Conservation (phyloP, 2,888 invertebrate genomes). For the Cephus spinipes region DNA sequence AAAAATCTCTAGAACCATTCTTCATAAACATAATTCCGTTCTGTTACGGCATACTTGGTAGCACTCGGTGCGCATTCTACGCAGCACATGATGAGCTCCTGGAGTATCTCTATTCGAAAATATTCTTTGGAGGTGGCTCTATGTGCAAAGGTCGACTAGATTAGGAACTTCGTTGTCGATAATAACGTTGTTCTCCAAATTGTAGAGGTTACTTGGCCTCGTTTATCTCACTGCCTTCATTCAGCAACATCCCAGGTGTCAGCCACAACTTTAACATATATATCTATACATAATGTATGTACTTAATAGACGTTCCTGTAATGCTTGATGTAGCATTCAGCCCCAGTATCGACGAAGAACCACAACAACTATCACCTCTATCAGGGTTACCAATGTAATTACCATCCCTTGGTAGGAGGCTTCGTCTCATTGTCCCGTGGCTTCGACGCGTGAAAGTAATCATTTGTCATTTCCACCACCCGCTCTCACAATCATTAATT, state of each 20-base stretch:
- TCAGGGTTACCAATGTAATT: not conserved
- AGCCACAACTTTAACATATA: not conserved
- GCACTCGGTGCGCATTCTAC: not conserved
- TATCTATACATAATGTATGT: not conserved
- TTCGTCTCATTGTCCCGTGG: not conserved
- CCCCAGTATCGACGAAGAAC: not conserved
- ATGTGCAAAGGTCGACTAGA: not conserved
- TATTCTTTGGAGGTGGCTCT: not conserved
- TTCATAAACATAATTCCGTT: not conserved
- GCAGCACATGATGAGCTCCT: not conserved
- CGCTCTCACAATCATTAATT: not conserved
- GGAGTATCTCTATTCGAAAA: not conserved
- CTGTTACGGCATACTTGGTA: not conserved
- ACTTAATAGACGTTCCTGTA: not conserved
- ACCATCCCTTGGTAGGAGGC: not conserved
- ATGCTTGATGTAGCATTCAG: not conserved
- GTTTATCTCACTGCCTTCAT: not conserved
- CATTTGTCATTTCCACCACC: not conserved
- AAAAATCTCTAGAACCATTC: not conserved
- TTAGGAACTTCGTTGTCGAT: not conserved
- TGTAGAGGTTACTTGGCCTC: not conserved
- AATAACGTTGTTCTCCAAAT: not conserved
- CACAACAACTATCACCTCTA: not conserved
- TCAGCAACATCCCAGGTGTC: not conserved
- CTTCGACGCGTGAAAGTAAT: slow-evolving; percentile 3